Percentiles rank a stretch among this genome's conserved stretches.
Evolutionary conservation across 2,113 vertebrate genomes (phyloP).

Genomic region (Lamprologus sp.): DNA sequence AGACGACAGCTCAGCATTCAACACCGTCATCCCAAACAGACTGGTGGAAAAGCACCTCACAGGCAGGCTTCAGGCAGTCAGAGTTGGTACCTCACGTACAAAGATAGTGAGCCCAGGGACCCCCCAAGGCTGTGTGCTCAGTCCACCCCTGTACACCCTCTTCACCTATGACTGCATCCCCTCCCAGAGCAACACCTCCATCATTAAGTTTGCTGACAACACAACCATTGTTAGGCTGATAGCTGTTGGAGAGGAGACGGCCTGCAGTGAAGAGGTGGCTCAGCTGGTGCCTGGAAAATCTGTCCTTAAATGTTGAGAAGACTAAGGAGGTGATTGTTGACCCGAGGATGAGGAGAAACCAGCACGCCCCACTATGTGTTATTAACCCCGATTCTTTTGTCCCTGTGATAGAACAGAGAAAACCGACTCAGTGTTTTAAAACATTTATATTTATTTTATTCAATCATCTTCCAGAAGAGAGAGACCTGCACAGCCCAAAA

Average conservation of each 20-base stretch:
- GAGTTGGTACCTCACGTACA: neutral
- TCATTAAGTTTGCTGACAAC: neutral
- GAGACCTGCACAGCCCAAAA: neutral
- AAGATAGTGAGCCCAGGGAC: neutral
- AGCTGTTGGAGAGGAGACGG: neutral
- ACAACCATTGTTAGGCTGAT: neutral
- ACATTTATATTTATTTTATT: neutral
- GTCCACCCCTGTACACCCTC: neutral
- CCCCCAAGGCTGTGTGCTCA: neutral
- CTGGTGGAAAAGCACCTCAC: neutral
- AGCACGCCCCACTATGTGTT: neutral
- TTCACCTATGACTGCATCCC: neutral
- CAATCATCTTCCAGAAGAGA: accelerated
- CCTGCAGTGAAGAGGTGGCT: neutral
- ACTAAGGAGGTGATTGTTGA: neutral
- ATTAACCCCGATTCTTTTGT: neutral
- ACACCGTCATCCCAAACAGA: neutral
- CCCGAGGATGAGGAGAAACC: neutral
- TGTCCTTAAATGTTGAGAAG: neutral
- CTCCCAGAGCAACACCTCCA: neutral
- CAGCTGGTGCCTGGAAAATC: neutral
- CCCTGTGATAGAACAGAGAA: neutral
- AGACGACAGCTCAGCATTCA: neutral
- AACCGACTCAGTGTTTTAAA: neutral
- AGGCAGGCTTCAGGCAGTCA: neutral